Evolutionary conservation across 2,113 vertebrate genomes (phyloP), one percentile per base, ranked within the genome.

Genomic region (Pampusana beccarii): DNA sequence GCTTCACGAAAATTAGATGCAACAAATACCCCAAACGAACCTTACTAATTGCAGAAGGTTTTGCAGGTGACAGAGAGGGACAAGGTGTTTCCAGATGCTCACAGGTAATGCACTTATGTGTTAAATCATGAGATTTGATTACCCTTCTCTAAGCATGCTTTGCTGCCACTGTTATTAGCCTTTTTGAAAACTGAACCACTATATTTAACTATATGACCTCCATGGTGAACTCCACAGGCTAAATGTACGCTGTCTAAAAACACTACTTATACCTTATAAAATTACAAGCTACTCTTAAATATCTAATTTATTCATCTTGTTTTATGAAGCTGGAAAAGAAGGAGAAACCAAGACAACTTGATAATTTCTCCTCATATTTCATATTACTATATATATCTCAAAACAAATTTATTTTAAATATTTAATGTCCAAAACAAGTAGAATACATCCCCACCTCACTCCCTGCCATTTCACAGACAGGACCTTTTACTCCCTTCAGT

Each of bases 81-180:
- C 1, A 6, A 94, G 67, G 64, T 80, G 74, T 77, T 80, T 73
- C 69, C 77, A 88, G 81, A 90, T 64, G 75, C 67, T 95, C 74
- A 58, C 75, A 96, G 79, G 85, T 94, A 86, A 96, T 71, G 46
- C 0, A 2, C 82, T 83, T 78, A 80, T 11, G n/a, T 78, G 82
- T 86, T 94, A 93, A 93, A 96, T 96, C 72, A 80, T 10, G 51
- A 81, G 60, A 93, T 88, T 83, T 90, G 85, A 96, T 90, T 84
- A 40, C 72, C 75, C 31, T 86, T 84, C 88, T 75, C 82, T 53
- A 78, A 64, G 72, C 34, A 31, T 53, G 72, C 86, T 80, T 84
- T 90, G 38, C 67, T 97, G 85, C 51, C 80, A 78, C 72, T 86
- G 82, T 71, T 90, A 95, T 46, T 91, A 90, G 60, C 85, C 82